A percentile compares a stretch with the other conserved stretches of the same genome.
phyloP scores from a whole-genome alignment of 2,888 invertebrate genomes.

The Hartigia nigra region DNA sequence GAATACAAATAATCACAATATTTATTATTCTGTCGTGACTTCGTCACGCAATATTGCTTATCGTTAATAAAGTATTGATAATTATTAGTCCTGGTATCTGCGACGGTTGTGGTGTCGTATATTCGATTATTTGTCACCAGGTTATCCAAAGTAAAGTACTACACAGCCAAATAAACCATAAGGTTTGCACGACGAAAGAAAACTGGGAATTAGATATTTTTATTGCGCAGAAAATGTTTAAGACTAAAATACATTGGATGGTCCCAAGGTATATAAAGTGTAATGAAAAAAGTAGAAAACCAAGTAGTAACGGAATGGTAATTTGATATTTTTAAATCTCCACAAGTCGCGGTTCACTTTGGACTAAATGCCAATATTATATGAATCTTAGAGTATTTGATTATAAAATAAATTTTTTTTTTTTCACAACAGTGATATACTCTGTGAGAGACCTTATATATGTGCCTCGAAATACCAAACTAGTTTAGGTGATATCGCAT shows the following conservation, averaged over 20 bases:
- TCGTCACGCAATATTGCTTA: background rate
- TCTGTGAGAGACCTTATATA: constrained; percentile 24
- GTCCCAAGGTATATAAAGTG: background rate
- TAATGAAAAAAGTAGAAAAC: background rate
- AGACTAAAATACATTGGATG: background rate
- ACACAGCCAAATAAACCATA: background rate
- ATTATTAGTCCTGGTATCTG: background rate
- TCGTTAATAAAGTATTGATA: background rate
- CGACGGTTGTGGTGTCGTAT: background rate
- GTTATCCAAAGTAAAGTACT: background rate
- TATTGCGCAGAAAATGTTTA: background rate
- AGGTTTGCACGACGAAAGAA: background rate
- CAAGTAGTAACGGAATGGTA: background rate
- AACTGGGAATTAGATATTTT: background rate
- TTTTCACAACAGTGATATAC: constrained; percentile 45
- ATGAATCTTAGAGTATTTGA: background rate
- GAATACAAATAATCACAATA: background rate
- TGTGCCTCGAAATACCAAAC: background rate
- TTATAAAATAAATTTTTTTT: constrained; percentile 39
- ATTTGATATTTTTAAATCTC: background rate
- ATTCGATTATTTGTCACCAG: background rate
- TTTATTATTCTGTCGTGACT: background rate
- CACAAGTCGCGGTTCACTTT: background rate
- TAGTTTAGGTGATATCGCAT: background rate
- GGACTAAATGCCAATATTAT: background rate